Conservation (phyloP, 2,888 invertebrate genomes). For the Conchocele bisecta region DNA sequence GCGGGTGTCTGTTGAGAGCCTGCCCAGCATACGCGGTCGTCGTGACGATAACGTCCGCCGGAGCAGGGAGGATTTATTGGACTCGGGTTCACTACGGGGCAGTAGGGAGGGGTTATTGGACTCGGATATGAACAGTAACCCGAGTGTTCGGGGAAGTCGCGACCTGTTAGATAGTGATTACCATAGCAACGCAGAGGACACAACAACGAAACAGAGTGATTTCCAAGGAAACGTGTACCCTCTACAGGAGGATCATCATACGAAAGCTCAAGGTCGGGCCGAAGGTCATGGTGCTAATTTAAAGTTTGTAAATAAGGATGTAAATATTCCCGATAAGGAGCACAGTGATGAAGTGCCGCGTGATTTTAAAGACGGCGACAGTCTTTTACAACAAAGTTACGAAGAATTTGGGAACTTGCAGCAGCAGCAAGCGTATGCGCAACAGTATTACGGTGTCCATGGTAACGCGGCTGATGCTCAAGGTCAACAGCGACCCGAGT, state of each 20-base stretch:
- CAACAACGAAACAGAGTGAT: constrained; percentile 19
- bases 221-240: constrained; percentile 48
- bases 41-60: too few species aligned
- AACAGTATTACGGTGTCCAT: constrained; percentile 29
- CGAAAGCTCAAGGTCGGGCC: constrained; percentile 4
- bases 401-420: constrained; percentile 46
- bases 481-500: neutral
- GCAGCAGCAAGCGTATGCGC: too few species aligned
- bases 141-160: constrained; percentile 33
- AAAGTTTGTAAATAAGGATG: constrained; percentile 22
- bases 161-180: constrained; percentile 55
- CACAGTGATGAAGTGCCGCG: neutral
- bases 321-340: neutral
- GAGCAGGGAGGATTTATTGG: too few species aligned
- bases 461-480: constrained; percentile 9
- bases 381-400: constrained; percentile 37
- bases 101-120: too few species aligned
- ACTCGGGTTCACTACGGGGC: too few species aligned
- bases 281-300: constrained; percentile 13
- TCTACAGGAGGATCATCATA: constrained; percentile 1
- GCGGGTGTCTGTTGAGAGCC: constrained; percentile 43
- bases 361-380: constrained; percentile 23
- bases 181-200: constrained; percentile 43
- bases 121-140: constrained; percentile 19
- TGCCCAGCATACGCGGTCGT: constrained; percentile 34